Conservation (phyloP, 2,113 vertebrate species). For the Anhinga anhinga region DNA sequence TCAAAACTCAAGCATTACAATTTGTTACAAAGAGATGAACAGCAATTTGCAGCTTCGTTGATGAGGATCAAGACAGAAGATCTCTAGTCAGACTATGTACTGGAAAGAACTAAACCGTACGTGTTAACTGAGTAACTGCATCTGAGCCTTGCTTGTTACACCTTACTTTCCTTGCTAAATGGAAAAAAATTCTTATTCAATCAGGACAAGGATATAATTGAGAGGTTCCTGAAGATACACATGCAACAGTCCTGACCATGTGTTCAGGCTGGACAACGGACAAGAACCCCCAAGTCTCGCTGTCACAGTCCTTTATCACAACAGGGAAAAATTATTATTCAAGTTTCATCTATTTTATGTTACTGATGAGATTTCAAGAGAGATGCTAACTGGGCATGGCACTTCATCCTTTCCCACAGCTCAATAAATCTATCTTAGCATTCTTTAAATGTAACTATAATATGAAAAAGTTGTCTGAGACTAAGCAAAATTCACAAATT, state of each 20-base stretch:
- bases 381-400: not conserved
- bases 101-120: not conserved
- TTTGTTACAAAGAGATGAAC: not conserved
- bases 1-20: not conserved
- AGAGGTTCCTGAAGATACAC: not conserved
- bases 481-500: not conserved
- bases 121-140: not conserved
- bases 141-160: not conserved
- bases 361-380: conserved; percentile 42
- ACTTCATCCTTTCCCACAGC: not conserved
- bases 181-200: not conserved
- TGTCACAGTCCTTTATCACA: not conserved
- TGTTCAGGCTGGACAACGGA: not conserved
- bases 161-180: not conserved
- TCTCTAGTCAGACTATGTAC: not conserved
- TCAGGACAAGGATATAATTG: not conserved
- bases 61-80: not conserved
- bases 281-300: not conserved
- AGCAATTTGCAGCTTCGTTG: not conserved
- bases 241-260: not conserved
- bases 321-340: not conserved
- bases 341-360: not conserved
- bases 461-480: not conserved
- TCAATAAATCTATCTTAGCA: not conserved
- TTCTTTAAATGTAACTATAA: not conserved